These are phyloP conservation scores for Ochotona princeps DNA, from an alignment of 2,113 vertebrate species.

Conservation along the genomic window DNA sequence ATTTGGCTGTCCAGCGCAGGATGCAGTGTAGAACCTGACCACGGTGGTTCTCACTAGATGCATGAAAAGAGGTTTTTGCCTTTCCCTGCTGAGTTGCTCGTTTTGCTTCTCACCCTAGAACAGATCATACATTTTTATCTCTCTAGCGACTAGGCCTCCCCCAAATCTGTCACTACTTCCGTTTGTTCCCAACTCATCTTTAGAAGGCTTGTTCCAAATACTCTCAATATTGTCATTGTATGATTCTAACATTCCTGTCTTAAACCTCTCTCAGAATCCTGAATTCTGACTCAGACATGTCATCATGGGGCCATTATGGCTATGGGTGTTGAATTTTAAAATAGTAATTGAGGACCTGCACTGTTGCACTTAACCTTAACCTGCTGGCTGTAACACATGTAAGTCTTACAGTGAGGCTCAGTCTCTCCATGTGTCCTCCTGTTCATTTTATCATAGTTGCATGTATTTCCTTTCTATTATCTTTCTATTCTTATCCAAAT, in stretches of 20 bases:
- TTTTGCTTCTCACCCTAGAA: background rate
- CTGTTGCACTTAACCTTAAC: background rate
- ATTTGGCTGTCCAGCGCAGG: background rate
- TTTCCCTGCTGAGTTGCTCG: background rate
- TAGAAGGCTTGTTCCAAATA: background rate
- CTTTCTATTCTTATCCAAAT: background rate
- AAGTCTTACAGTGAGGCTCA: background rate
- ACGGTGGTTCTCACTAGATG: background rate
- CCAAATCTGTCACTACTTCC: background rate
- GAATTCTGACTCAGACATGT: background rate
- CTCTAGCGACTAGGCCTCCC: background rate
- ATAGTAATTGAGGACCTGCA: background rate
- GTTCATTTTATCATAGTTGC: background rate
- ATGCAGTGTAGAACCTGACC: background rate
- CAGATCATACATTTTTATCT: background rate
- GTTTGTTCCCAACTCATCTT: background rate
- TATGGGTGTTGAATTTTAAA: background rate
- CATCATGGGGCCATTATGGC: background rate
- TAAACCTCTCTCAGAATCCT: background rate
- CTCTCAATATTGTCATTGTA: background rate
- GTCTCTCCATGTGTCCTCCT: background rate
- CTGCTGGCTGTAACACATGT: background rate
- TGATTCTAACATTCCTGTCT: background rate
- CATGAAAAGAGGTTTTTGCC: background rate
- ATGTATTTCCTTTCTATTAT: background rate